phyloP scores from a whole-genome alignment of 2,888 invertebrate genomes.

The Elegia similella region DNA sequence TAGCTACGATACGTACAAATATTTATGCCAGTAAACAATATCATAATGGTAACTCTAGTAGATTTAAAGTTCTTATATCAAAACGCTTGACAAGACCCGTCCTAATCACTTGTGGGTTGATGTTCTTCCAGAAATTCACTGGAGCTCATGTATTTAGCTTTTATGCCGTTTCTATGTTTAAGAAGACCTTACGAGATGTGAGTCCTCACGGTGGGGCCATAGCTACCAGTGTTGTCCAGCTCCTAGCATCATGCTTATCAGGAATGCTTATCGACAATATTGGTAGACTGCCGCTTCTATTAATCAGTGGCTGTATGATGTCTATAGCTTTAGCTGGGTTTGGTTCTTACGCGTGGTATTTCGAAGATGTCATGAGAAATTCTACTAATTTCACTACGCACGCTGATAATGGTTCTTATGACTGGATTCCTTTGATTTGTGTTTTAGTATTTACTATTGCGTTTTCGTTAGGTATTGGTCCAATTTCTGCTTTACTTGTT shows the following conservation, averaged over 20 bases:
- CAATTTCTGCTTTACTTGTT: constrained; percentile 87
- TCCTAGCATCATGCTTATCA: constrained; percentile 90
- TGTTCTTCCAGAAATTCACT: constrained; percentile 93
- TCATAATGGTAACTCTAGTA: constrained; percentile 56
- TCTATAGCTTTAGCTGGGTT: constrained; percentile 91
- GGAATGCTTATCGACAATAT: constrained; percentile 92
- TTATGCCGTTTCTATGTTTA: constrained; percentile 92
- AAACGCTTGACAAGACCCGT: constrained; percentile 84
- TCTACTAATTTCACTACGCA: constrained; percentile 44
- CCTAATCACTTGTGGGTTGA: constrained; percentile 90
- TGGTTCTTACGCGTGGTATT: constrained; percentile 90
- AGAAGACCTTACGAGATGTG: constrained; percentile 89
- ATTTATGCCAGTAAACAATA: constrained; percentile 78
- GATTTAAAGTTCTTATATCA: constrained; percentile 61
- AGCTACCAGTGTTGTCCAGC: constrained; percentile 90
- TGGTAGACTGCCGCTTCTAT: constrained; percentile 90
- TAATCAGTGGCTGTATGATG: constrained; percentile 92
- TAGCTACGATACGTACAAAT: constrained; percentile 87
- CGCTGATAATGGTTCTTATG: constrained; percentile 80
- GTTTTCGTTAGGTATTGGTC: constrained; percentile 89
- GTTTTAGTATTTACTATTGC: constrained; percentile 91
- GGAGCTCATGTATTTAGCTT: constrained; percentile 92
- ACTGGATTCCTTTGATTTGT: constrained; percentile 92
- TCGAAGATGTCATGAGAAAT: constrained; percentile 83
- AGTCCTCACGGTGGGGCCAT: constrained; percentile 92